A percentile compares a stretch with the other conserved stretches of the same genome.
Conservation (phyloP, 2,888 invertebrate genomes). For the Heterodera filipjevi region DNA sequence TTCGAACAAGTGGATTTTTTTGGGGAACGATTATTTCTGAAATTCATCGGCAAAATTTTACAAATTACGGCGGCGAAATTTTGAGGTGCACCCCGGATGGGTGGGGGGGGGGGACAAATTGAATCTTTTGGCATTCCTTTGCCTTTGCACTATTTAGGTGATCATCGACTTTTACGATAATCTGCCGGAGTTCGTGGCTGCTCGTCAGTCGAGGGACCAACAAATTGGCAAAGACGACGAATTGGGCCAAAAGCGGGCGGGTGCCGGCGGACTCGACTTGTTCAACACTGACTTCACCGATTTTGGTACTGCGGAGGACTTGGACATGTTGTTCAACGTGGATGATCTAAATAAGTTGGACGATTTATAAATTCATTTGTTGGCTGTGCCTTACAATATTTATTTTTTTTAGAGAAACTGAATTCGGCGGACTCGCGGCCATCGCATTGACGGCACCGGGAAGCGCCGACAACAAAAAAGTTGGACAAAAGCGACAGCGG, state of each 20-base stretch:
- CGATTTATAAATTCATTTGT: not conserved
- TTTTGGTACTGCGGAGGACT: slow-evolving; percentile 36
- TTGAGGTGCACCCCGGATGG: no score
- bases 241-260: slow-evolving; percentile 24
- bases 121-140: no score
- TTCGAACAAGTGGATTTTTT: no score
- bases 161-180: slow-evolving; percentile 98
- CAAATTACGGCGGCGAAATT: no score
- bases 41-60: no score
- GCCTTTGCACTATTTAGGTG: no score
- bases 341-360: slow-evolving; percentile 21
- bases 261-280: slow-evolving; percentile 21
- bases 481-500: slow-evolving; percentile 75
- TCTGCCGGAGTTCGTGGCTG: slow-evolving; percentile 69
- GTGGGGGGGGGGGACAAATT: no score
- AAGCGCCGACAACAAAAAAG: slow-evolving; percentile 17
- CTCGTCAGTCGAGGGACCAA: slow-evolving; percentile 4
- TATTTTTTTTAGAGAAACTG: slow-evolving; percentile 20
- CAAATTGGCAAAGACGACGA: slow-evolving; percentile 4
- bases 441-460: slow-evolving; percentile 21
- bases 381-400: no score
- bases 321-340: slow-evolving; percentile 31
- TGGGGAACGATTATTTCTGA: no score
- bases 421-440: slow-evolving; percentile 3
- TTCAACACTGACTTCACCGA: slow-evolving; percentile 62